Base-by-base conservation (phyloP, 1,140 invertebrate species). In the Ceratosolen solmsi region DNA sequence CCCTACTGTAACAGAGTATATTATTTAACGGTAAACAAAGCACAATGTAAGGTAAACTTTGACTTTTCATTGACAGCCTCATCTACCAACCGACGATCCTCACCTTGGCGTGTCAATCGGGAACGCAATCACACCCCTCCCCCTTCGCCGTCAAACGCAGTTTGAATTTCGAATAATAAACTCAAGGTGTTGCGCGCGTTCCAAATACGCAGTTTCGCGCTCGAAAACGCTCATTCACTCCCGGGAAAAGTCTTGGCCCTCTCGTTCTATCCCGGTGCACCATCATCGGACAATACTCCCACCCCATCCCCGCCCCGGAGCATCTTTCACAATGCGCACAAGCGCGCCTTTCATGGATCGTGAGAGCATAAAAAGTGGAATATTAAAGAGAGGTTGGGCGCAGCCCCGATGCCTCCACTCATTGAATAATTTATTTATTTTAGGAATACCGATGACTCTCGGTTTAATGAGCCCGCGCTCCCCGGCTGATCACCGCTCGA, bases 381-480 rank as follows among this genome's bases (percentile, higher is more conserved):
- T 36, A 71, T n/a, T 46, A 73, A 65, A 33, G 41, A 30, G 38
- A 17, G 5, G 36, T 38, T 36, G 33, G n/a, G n/a, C n/a, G n/a
- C n/a, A n/a, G n/a, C n/a, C n/a, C n/a, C 27, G 30, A 20, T 58
- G 60, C 30, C 63, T 25, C 41, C 27, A 5, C 38, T 20, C 51
- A 74, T 80, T 74, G 79, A 73, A 80, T 80, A 65, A 81, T 75
- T 74, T 81, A 81, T 81, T 81, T 81, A 81, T 75, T 75, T 81
- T 75, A 54, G 79, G 49, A 81, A 81, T 75, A 68, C 79, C 72
- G 79, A 81, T 81, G 79, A 75, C 72, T 81, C 79, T 54, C 58
- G 30, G 20, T 60, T 79, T 79, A 79, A 79, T 46, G 78, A 74
- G 54, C 79, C 74, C 0, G 33, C 41, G 60, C 36, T 13, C 58